Percentiles rank a stretch among this genome's conserved stretches.
Evolutionary conservation across 2,797 vertebrate species (phyloP).

Genomic region (Enteromius fasciolatus): DNA sequence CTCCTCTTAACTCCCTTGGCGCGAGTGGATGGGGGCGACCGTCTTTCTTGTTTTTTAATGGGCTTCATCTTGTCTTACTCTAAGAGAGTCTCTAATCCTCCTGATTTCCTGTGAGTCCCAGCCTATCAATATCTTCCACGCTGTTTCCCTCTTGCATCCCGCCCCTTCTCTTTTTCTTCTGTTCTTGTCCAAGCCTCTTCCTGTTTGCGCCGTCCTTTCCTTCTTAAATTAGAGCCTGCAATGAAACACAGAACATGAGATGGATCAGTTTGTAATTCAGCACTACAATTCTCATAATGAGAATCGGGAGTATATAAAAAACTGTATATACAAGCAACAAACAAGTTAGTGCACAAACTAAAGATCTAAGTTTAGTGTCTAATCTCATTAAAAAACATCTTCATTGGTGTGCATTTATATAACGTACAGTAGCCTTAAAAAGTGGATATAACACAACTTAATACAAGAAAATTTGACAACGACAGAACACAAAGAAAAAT

Average conservation of each 20-base stretch:
- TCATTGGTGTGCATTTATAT: background rate
- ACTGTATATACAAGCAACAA: conserved; percentile 15
- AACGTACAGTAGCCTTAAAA: conserved; percentile 40
- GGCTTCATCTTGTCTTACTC: conserved; percentile 82
- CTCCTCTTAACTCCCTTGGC: conserved; percentile 85
- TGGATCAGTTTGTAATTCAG: conserved; percentile 65
- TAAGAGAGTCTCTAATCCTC: conserved; percentile 68
- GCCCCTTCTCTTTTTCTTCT: conserved; percentile 51
- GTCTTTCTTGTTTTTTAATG: conserved; percentile 83
- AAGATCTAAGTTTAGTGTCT: background rate
- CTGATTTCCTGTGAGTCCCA: conserved; percentile 63
- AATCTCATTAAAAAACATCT: background rate
- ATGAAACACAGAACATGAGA: conserved; percentile 54
- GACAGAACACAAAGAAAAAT: conserved; percentile 67
- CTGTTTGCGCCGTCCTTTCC: conserved; percentile 41
- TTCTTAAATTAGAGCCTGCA: conserved; percentile 54
- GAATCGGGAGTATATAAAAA: background rate
- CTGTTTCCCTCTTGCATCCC: conserved; percentile 62
- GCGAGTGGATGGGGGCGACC: conserved; percentile 84
- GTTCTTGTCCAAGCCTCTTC: conserved; percentile 58
- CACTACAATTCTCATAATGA: background rate
- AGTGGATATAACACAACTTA: conserved; percentile 52
- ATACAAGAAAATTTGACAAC: conserved; percentile 66
- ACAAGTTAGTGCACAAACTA: background rate
- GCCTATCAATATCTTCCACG: conserved; percentile 57